phyloP scores from a whole-genome alignment of 1,140 invertebrate genomes.

The Adoxophyes honmai region DNA sequence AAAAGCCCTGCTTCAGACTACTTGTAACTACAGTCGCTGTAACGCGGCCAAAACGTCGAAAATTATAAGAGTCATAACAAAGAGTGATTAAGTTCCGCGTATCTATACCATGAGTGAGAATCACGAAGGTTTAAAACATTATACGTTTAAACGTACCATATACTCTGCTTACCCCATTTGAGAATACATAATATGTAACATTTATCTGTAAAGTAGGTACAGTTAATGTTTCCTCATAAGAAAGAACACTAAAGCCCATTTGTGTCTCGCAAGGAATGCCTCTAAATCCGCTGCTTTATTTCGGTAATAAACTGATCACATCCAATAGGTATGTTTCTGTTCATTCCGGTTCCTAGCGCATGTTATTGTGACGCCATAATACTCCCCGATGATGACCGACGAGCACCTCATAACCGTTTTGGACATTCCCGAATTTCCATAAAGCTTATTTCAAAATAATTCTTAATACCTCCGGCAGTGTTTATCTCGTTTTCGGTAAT shows the following conservation, averaged over 20 bases:
- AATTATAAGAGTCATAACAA: too few species aligned
- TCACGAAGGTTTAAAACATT: too few species aligned
- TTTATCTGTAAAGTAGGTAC: too few species aligned
- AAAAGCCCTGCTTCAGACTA: too few species aligned
- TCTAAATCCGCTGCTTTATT: not conserved
- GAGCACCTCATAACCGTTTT: constrained; percentile 19
- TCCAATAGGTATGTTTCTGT: not conserved
- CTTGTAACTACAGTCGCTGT: too few species aligned
- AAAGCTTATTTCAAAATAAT: constrained; percentile 30
- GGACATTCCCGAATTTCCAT: constrained; percentile 28
- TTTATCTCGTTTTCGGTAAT: constrained; percentile 72
- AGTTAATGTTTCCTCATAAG: too few species aligned
- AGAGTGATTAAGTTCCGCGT: too few species aligned
- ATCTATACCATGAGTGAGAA: too few species aligned
- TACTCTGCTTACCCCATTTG: too few species aligned
- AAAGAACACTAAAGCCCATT: not conserved
- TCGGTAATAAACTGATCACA: not conserved
- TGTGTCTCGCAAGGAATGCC: not conserved
- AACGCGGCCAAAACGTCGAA: too few species aligned
- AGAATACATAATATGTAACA: too few species aligned
- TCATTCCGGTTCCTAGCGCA: not conserved
- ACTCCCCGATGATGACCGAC: constrained; percentile 19
- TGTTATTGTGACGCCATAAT: not conserved
- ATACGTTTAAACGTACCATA: too few species aligned
- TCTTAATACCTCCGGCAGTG: constrained; percentile 56